A percentile compares a stretch with the other conserved stretches of the same genome.
These are phyloP conservation scores for Alentia gelatinosa DNA, from an alignment of 2,888 invertebrate genomes.

Conservation along the genomic window DNA sequence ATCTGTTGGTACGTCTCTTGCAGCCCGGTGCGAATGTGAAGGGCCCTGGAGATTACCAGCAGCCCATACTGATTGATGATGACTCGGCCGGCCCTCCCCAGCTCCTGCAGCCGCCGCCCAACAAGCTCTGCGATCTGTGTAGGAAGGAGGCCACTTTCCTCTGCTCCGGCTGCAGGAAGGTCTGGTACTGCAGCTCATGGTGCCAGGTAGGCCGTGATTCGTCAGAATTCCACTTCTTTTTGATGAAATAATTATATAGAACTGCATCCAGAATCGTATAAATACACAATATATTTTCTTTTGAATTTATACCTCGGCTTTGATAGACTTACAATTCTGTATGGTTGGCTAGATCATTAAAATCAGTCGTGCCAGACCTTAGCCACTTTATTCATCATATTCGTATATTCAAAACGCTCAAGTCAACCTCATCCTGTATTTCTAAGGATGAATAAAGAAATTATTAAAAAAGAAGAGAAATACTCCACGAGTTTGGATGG, in stretches of 20 bases:
- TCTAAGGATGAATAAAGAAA: too few relatives aligned
- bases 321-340: too few relatives aligned
- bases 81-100: background rate
- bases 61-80: slow-evolving; percentile 25
- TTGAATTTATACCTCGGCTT: too few relatives aligned
- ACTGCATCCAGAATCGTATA: too few relatives aligned
- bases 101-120: background rate
- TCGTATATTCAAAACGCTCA: too few relatives aligned
- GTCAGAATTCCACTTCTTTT: too few relatives aligned
- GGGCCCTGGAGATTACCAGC: background rate
- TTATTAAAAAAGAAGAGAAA: too few relatives aligned
- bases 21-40: too few relatives aligned
- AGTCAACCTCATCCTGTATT: too few relatives aligned
- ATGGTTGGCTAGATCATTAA: too few relatives aligned
- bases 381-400: background rate
- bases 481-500: too few relatives aligned
- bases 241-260: background rate
- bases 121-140: background rate
- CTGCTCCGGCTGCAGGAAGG: slow-evolving; percentile 16
- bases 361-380: background rate
- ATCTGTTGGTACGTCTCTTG: too few relatives aligned
- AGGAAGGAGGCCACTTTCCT: slow-evolving; percentile 1
- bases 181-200: slow-evolving; percentile 8
- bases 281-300: background rate
- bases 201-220: slow-evolving; percentile 8